Conservation (phyloP, 2,113 vertebrate species). For the Catagonus wagneri region DNA sequence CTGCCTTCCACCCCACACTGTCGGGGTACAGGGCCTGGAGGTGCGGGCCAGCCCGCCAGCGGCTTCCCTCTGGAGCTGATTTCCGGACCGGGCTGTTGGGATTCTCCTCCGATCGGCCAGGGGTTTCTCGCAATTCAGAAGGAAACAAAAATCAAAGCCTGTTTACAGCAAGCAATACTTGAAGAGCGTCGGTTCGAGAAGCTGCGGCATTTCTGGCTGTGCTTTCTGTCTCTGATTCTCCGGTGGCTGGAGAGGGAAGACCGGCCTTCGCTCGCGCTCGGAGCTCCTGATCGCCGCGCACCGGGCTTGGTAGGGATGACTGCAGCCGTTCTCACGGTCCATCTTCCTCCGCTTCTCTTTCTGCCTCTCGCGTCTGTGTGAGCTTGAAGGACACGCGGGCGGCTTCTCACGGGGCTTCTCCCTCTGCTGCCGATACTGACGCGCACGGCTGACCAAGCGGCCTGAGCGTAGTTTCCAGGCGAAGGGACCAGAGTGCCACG, state of each 20-base stretch:
- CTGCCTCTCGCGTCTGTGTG: conserved; percentile 30
- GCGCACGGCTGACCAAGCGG: conserved; percentile 57
- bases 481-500: conserved; percentile 84
- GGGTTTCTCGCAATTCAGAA: conserved; percentile 65
- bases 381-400: conserved; percentile 57
- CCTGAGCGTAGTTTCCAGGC: conserved; percentile 79
- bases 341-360: conserved; percentile 73
- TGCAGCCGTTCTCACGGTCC: not conserved
- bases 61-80: not conserved
- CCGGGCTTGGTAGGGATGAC: not conserved
- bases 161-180: conserved; percentile 89
- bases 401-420: not conserved
- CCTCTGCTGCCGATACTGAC: conserved; percentile 22
- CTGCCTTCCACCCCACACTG: not conserved
- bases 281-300: not conserved
- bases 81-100: not conserved
- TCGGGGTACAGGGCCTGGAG: not conserved
- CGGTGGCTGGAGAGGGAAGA: not conserved
- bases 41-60: not conserved
- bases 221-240: conserved; percentile 59
- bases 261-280: not conserved
- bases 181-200: conserved; percentile 67
- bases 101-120: not conserved
- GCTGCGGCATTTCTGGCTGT: conserved; percentile 61
- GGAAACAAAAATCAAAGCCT: conserved; percentile 29